phyloP scores from a whole-genome alignment of 2,888 invertebrate species.

The Zaprionus bogoriensis region DNA sequence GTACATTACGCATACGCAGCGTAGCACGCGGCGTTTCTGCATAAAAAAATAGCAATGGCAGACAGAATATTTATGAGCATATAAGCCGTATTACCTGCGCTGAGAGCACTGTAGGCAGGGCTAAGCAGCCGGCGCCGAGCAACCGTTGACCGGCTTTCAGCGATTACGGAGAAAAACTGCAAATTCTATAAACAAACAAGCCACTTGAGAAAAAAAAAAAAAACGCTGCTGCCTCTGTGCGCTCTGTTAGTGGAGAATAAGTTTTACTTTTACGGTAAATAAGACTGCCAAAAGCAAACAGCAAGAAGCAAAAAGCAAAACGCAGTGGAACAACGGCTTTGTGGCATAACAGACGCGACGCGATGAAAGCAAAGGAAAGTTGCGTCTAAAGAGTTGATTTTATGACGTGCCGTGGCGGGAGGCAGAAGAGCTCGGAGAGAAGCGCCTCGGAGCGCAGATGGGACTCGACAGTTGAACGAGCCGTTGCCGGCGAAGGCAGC shows the following conservation, averaged over 20 bases:
- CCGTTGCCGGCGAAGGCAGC: too few species aligned
- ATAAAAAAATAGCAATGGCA: constrained; percentile 12
- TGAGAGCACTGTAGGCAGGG: too few species aligned
- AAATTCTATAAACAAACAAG: constrained; percentile 64
- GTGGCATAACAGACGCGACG: constrained; percentile 15
- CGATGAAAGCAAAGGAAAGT: constrained; percentile 4
- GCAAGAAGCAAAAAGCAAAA: constrained; percentile 41
- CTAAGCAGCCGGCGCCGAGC: too few species aligned
- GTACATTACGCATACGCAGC: constrained; percentile 8
- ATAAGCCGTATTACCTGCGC: constrained; percentile 5
- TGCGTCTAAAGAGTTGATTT: background rate
- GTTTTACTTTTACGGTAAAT: constrained; percentile 65
- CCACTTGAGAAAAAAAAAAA: constrained; percentile 48
- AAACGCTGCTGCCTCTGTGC: background rate
- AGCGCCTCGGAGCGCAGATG: too few species aligned
- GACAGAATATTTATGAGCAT: constrained; percentile 24
- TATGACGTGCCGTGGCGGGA: background rate
- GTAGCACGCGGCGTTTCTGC: constrained; percentile 15
- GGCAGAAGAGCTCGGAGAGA: background rate
- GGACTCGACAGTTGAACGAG: too few species aligned
- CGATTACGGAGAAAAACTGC: constrained; percentile 32
- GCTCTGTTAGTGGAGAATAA: constrained; percentile 50
- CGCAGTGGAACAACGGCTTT: constrained; percentile 36
- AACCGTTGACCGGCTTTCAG: background rate
- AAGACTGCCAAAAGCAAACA: constrained; percentile 43